These are phyloP conservation scores for Callithrix jacchus DNA, from an alignment of 2,113 vertebrate species.

Conservation along the genomic window DNA sequence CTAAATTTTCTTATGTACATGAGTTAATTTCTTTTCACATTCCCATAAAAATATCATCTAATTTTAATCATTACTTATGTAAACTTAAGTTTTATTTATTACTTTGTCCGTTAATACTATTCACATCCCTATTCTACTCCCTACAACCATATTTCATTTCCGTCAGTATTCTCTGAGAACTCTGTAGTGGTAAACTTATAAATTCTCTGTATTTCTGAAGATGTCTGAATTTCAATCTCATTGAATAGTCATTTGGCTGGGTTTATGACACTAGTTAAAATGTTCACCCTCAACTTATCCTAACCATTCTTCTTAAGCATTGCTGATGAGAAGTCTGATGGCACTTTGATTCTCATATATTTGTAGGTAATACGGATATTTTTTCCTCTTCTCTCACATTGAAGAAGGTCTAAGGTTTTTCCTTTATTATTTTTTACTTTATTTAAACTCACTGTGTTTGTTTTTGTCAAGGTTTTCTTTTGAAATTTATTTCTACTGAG, in stretches of 20 bases:
- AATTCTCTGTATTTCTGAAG: neutral
- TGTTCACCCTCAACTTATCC: neutral
- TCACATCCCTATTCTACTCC: neutral
- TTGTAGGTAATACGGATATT: neutral
- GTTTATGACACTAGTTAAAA: neutral
- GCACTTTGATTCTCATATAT: neutral
- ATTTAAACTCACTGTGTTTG: neutral
- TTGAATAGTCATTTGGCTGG: neutral
- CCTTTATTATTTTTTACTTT: neutral
- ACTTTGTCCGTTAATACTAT: neutral
- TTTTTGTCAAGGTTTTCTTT: neutral
- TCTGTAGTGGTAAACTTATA: neutral
- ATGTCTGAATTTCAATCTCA: neutral
- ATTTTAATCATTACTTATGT: neutral
- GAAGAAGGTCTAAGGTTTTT: neutral
- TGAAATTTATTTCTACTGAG: neutral
- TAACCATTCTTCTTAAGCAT: neutral
- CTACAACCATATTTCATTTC: neutral
- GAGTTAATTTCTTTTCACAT: neutral
- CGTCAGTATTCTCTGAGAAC: neutral
- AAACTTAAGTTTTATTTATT: neutral
- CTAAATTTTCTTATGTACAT: neutral
- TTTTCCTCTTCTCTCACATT: neutral
- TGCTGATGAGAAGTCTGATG: neutral
- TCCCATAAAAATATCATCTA: neutral